Percentiles rank a stretch among this genome's conserved stretches.
Conservation (phyloP, 2,888 invertebrate genomes). For the Phasia obesa region DNA sequence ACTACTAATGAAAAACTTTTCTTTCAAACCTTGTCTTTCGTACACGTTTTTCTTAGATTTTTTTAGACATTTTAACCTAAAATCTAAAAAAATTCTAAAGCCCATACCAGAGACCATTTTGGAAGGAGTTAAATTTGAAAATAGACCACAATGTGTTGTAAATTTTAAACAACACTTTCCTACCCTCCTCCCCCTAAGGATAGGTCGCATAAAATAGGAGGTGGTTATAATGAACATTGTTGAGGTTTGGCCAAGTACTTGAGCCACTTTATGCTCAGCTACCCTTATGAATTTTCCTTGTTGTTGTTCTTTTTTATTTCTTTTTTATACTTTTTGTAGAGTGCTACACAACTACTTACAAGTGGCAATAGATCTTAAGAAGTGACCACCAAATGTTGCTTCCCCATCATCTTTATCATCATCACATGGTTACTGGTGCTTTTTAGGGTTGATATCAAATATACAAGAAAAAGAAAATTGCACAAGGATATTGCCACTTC, state of each 20-base stretch:
- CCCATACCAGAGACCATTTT: slow-evolving; percentile 1
- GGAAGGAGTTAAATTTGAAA: slow-evolving; percentile 46
- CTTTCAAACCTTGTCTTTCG: slow-evolving; percentile 62
- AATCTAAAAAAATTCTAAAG: slow-evolving; percentile 26
- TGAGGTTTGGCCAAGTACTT: slow-evolving; percentile 64
- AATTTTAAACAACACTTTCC: slow-evolving; percentile 25
- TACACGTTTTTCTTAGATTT: slow-evolving; percentile 34
- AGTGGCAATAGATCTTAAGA: slow-evolving; percentile 68
- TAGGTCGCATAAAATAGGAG: background rate
- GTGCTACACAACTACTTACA: slow-evolving; percentile 63
- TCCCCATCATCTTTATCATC: slow-evolving; percentile 58
- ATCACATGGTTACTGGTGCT: slow-evolving; percentile 43
- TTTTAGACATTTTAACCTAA: slow-evolving; percentile 25
- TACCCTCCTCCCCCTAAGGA: background rate
- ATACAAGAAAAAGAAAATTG: slow-evolving; percentile 8
- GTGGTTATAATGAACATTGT: slow-evolving; percentile 55
- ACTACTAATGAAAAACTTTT: slow-evolving; percentile 70
- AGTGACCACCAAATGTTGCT: slow-evolving; percentile 69
- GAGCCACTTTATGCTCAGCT: slow-evolving; percentile 42
- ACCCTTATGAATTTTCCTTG: slow-evolving; percentile 44
- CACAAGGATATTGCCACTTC: slow-evolving; percentile 54
- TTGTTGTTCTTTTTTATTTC: background rate
- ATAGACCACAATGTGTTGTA: slow-evolving; percentile 54
- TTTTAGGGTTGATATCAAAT: slow-evolving; percentile 52
- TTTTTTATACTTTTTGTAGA: slow-evolving; percentile 43